These are phyloP conservation scores for Podabrus alpinus DNA, from an alignment of 2,888 invertebrate species.

Conservation along the genomic window DNA sequence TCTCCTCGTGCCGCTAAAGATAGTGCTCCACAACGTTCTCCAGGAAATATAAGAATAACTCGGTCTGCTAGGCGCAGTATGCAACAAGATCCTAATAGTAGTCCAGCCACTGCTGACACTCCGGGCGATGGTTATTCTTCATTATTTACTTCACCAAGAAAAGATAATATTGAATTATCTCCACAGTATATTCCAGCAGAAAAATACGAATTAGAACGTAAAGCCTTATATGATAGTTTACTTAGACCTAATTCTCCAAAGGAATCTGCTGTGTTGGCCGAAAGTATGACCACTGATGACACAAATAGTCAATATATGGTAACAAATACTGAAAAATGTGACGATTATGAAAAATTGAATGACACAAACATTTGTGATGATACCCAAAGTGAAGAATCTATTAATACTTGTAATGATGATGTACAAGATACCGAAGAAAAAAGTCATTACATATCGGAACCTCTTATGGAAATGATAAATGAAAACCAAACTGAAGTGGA, in stretches of 20 bases:
- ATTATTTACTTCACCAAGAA: slow-evolving; percentile 50
- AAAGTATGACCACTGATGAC: slow-evolving; percentile 24
- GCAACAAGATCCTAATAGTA: slow-evolving; percentile 53
- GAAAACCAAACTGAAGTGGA: slow-evolving; percentile 22
- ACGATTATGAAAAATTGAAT: neutral
- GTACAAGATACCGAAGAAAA: slow-evolving; percentile 6
- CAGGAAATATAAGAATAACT: slow-evolving; percentile 50
- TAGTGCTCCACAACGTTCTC: slow-evolving; percentile 34
- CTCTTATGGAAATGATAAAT: slow-evolving; percentile 2
- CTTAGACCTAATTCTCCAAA: slow-evolving; percentile 42
- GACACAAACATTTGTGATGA: neutral
- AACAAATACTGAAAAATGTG: neutral
- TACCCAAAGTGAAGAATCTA: neutral
- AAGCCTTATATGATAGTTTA: slow-evolving; percentile 55
- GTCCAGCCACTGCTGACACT: slow-evolving; percentile 52
- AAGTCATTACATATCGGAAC: slow-evolving; percentile 8
- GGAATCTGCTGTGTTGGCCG: slow-evolving; percentile 31
- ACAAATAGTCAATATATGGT: neutral
- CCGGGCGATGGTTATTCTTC: slow-evolving; percentile 43
- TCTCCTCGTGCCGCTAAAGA: slow-evolving; percentile 53
- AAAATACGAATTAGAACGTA: slow-evolving; percentile 55
- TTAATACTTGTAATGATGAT: neutral
- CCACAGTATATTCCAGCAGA: slow-evolving; percentile 57
- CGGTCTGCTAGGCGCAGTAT: slow-evolving; percentile 54
- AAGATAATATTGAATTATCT: slow-evolving; percentile 47